phyloP scores from a whole-genome alignment of 1,140 invertebrate species.

The Saccostrea glomerata region DNA sequence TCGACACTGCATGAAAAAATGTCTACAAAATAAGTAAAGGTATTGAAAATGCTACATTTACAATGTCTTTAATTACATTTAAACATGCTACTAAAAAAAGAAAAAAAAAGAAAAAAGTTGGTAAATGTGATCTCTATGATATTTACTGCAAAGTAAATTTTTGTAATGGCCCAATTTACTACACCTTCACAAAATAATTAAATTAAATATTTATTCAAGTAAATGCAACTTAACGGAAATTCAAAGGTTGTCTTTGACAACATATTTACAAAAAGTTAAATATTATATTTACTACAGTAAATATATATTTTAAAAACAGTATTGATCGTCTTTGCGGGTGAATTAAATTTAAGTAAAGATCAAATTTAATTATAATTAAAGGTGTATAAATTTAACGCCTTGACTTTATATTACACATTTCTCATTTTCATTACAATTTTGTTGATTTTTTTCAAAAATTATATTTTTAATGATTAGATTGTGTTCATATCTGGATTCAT shows the following conservation, averaged over 20 bases:
- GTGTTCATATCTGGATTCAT: too few species aligned
- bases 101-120: slow-evolving; percentile 28
- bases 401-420: too few species aligned
- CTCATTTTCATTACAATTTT: too few species aligned
- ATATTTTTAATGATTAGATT: too few species aligned
- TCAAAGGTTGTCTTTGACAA: background rate
- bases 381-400: too few species aligned
- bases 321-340: too few species aligned
- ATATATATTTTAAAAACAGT: too few species aligned
- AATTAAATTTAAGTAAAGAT: too few species aligned
- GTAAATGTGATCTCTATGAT: background rate
- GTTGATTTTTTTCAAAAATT: too few species aligned
- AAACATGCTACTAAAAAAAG: slow-evolving; percentile 54
- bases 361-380: too few species aligned
- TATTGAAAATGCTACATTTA: background rate
- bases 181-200: background rate
- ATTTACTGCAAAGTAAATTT: background rate
- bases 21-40: too few species aligned
- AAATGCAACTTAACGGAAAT: background rate
- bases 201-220: background rate
- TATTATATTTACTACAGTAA: background rate
- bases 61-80: slow-evolving; percentile 23
- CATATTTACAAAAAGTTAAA: background rate
- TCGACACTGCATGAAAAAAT: background rate
- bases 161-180: background rate